Evolutionary conservation across 2,888 invertebrate species (phyloP).

Genomic region (Pachymerium ferrugineum): DNA sequence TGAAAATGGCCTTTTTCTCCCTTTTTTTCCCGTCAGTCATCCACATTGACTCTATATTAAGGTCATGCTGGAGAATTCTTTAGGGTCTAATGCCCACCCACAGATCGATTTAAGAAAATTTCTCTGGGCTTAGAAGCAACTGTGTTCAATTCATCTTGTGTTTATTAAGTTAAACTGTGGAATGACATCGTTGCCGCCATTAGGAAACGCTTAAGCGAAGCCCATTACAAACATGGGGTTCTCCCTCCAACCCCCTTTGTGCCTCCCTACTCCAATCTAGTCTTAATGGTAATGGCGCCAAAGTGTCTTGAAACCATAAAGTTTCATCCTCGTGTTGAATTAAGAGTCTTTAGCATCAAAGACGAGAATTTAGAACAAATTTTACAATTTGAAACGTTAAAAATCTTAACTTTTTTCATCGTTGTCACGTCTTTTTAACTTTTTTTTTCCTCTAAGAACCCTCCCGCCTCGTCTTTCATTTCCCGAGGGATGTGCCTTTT

Average conservation of each 20-base stretch:
- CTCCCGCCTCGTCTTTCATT: not conserved
- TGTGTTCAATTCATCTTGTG: conserved; percentile 23
- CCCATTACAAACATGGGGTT: not conserved
- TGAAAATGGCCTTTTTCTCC: not conserved
- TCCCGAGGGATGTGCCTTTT: not conserved
- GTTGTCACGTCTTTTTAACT: not conserved
- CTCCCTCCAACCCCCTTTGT: not conserved
- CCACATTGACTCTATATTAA: conserved; percentile 4
- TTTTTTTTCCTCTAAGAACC: no score
- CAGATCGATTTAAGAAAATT: not conserved
- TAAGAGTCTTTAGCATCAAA: not conserved
- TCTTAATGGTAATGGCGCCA: conserved; percentile 25
- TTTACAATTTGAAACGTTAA: not conserved
- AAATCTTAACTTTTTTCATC: not conserved
- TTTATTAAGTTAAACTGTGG: conserved; percentile 19
- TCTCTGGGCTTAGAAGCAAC: not conserved
- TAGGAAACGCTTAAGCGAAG: conserved; percentile 27
- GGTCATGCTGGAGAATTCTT: not conserved
- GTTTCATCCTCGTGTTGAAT: not conserved
- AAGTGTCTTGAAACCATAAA: conserved; percentile 1
- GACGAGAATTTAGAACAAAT: not conserved
- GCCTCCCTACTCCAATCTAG: not conserved
- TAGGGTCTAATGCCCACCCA: not conserved
- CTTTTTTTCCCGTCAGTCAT: conserved; percentile 1
- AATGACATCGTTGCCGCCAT: conserved; percentile 15